These are phyloP conservation scores for Ophiodon elongatus DNA, from an alignment of 2,113 vertebrate genomes.

Conservation along the genomic window DNA sequence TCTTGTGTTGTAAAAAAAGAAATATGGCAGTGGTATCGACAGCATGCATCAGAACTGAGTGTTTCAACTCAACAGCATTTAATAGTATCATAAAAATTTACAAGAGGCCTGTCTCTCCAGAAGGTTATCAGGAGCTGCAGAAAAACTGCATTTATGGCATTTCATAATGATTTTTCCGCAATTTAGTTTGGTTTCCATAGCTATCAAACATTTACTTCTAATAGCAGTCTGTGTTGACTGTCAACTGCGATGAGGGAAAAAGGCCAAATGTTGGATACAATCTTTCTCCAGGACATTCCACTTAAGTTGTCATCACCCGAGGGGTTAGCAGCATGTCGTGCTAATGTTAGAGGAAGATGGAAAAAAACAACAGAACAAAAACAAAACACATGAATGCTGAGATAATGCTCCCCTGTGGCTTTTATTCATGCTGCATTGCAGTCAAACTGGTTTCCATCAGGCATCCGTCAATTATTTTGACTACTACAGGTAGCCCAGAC, in stretches of 20 bases:
- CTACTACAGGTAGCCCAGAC: conserved; percentile 74
- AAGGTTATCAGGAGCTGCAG: conserved; percentile 48
- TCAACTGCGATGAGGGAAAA: conserved; percentile 39
- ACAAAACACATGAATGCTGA: conserved; percentile 49
- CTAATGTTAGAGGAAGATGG: conserved; percentile 45
- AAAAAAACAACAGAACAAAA: neutral
- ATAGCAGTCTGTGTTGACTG: conserved; percentile 33
- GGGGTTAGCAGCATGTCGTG: conserved; percentile 24
- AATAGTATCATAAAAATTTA: conserved; percentile 48
- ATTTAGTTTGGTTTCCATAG: conserved; percentile 58
- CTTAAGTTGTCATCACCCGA: conserved; percentile 48
- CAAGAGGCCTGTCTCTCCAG: conserved; percentile 31
- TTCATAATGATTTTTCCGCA: conserved; percentile 38
- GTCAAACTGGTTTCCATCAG: conserved; percentile 74
- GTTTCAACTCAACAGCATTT: conserved; percentile 36
- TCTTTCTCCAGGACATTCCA: conserved; percentile 49
- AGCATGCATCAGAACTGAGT: conserved; percentile 18
- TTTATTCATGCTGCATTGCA: conserved; percentile 35
- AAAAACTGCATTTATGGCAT: conserved; percentile 33
- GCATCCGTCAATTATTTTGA: conserved; percentile 67
- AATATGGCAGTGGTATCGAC: neutral
- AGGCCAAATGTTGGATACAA: conserved; percentile 31
- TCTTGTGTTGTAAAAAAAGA: conserved; percentile 7
- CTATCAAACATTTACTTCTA: conserved; percentile 52
- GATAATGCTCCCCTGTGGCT: conserved; percentile 64